Percentiles rank a stretch among this genome's conserved stretches.
phyloP scores from a whole-genome alignment of 2,797 vertebrate genomes.

The Oreortyx pictus region DNA sequence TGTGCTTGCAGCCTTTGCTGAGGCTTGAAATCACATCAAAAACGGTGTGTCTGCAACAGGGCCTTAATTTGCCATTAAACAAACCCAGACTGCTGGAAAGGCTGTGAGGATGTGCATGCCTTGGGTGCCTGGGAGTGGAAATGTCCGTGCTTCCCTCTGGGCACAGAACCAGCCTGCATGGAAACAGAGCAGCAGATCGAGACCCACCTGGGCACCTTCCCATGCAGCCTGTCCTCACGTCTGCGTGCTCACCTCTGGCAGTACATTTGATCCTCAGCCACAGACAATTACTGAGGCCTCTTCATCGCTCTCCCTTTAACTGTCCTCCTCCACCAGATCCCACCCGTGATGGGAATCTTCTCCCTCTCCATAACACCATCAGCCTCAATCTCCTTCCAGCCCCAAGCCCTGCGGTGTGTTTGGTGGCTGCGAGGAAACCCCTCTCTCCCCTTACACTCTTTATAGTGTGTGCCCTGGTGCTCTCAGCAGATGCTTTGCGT shows the following conservation, averaged over 20 bases:
- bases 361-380: rapidly evolving
- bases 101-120: background rate
- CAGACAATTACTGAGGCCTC: background rate
- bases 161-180: background rate
- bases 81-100: background rate
- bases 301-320: background rate
- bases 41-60: background rate
- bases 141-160: background rate
- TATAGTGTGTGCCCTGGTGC: rapidly evolving
- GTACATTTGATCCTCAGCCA: background rate
- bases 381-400: background rate
- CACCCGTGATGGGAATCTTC: rapidly evolving
- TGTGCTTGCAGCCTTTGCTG: background rate
- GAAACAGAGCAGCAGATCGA: background rate
- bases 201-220: background rate
- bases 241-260: background rate
- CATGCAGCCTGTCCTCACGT: background rate
- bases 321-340: background rate
- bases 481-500: rapidly evolving
- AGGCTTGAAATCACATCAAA: background rate
- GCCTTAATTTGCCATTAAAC: background rate
- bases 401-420: rapidly evolving
- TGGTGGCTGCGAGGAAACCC: background rate
- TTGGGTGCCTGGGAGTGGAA: background rate
- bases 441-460: rapidly evolving